Evolutionary conservation across 2,888 invertebrate species (phyloP), one percentile per base, ranked within the genome.

Genomic region (Lasioglossum zephyrum): DNA sequence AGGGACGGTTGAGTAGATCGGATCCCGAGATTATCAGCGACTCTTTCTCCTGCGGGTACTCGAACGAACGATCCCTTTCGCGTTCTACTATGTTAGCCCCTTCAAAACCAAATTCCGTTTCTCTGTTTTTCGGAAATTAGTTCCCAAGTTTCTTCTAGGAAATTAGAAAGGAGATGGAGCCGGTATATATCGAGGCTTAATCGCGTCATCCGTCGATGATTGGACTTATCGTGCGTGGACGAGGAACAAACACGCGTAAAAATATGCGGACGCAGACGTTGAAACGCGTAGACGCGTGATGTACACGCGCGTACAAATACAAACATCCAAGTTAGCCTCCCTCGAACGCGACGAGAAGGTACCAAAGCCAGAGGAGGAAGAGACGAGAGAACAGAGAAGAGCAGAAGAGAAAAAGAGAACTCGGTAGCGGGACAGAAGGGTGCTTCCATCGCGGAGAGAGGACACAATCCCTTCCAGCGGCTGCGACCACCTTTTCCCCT

Each of bases 401-500:
- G 44, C 44, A 44, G 44, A 13, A 4, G 44, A 44, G 44, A 44
- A 44, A 41, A 44, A 44, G 44, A 44, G 44, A 44, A 13, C 44
- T 44, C 76, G 82, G 75, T 80, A 86, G 87, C 86, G 91, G 91
- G 88, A 90, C 87, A 92, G 91, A 92, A 92, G 92, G 93, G 93
- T 93, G 92, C 93, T 93, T 94, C 93, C 92, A 93, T 94, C 94
- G 90, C 89, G 77, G 86, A 79, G 91, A 90, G 92, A 91, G 92
- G 91, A 92, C 91, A 92, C 92, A 89, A 91, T 93, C 93, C 93
- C 93, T 94, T 94, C 93, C 93, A 93, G 93, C 92, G 93, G 92
- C 92, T 90, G 92, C 89, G 88, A 79, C 77, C 84, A 66, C 84
- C 80, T 87, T 87, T 11, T 80, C 84, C 74, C 82, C 53, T 73